These are phyloP conservation scores for Anableps anableps DNA, from an alignment of 2,797 vertebrate genomes.

Conservation along the genomic window DNA sequence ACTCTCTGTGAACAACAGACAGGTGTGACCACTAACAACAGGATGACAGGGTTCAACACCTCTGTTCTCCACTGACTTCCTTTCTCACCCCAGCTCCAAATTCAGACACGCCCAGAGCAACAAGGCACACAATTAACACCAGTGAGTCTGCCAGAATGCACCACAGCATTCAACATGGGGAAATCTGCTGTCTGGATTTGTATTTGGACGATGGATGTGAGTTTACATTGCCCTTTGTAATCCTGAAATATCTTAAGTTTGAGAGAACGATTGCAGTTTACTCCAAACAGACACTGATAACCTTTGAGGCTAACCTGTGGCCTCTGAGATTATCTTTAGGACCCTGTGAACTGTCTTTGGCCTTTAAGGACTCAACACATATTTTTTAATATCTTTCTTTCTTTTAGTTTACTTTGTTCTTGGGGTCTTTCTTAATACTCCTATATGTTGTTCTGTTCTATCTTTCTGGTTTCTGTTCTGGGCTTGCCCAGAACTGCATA, in stretches of 20 bases:
- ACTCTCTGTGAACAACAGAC: slow-evolving; percentile 64
- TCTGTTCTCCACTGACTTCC: slow-evolving; percentile 76
- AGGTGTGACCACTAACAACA: slow-evolving; percentile 83
- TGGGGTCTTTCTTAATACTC: slow-evolving; percentile 3
- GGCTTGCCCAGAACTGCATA: slow-evolving; percentile 32
- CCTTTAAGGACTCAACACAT: slow-evolving; percentile 62
- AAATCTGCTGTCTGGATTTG: slow-evolving; percentile 10
- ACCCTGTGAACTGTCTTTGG: slow-evolving; percentile 73
- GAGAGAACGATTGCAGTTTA: slow-evolving; percentile 55
- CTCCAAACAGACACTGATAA: slow-evolving; percentile 73
- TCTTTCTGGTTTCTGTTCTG: slow-evolving; percentile 51
- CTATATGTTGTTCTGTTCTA: slow-evolving; percentile 19
- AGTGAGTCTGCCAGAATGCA: slow-evolving; percentile 23
- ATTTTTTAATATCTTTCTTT: slow-evolving; percentile 52
- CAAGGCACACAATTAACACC: slow-evolving; percentile 18
- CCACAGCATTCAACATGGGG: not conserved
- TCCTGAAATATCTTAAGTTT: slow-evolving; percentile 54
- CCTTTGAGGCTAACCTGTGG: slow-evolving; percentile 63
- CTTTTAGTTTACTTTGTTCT: slow-evolving; percentile 33
- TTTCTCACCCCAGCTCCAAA: slow-evolving; percentile 65
- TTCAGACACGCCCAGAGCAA: slow-evolving; percentile 61
- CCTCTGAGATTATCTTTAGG: slow-evolving; percentile 65
- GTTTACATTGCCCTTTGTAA: slow-evolving; percentile 42
- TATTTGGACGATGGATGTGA: slow-evolving; percentile 10
- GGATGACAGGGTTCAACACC: slow-evolving; percentile 80